Evolutionary conservation across 1,140 invertebrate species (phyloP).

Genomic region (Helicorthomorpha holstii): DNA sequence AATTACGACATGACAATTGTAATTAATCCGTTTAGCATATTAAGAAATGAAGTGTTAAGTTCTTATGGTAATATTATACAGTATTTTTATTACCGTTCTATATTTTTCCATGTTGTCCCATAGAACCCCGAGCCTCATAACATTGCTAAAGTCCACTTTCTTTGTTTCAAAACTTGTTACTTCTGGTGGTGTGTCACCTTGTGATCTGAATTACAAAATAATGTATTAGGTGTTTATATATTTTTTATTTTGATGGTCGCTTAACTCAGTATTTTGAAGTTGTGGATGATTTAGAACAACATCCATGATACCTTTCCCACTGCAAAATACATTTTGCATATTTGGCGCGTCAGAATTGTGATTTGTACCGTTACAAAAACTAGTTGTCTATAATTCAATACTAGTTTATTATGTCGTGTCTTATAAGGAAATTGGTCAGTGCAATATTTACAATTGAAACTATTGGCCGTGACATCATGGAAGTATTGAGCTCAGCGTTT

Average conservation of each 20-base stretch:
- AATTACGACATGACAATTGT: too few species aligned
- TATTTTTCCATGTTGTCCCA: too few species aligned
- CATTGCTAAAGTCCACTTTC: too few species aligned
- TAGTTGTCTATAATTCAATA: slow-evolving; percentile 22
- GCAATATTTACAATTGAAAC: slow-evolving; percentile 24
- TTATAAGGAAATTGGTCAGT: slow-evolving; percentile 24
- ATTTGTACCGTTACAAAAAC: slow-evolving; percentile 40
- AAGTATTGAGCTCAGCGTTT: background rate
- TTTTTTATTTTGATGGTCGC: background rate
- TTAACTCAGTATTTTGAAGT: slow-evolving; percentile 21
- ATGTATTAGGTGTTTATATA: too few species aligned
- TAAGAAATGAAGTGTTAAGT: too few species aligned
- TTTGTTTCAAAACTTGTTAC: too few species aligned
- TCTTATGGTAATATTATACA: too few species aligned
- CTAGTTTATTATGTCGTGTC: background rate
- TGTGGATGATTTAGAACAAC: slow-evolving; percentile 36
- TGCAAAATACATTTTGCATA: slow-evolving; percentile 47
- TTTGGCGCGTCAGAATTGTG: slow-evolving; percentile 43
- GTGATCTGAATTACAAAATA: too few species aligned
- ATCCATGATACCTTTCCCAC: slow-evolving; percentile 38
- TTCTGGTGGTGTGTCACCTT: too few species aligned
- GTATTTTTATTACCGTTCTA: too few species aligned
- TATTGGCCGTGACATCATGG: background rate
- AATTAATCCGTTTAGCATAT: too few species aligned
- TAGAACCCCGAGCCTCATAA: too few species aligned